Evolutionary conservation across 2,888 invertebrate species (phyloP).

Genomic region (Synergus umbraculus): DNA sequence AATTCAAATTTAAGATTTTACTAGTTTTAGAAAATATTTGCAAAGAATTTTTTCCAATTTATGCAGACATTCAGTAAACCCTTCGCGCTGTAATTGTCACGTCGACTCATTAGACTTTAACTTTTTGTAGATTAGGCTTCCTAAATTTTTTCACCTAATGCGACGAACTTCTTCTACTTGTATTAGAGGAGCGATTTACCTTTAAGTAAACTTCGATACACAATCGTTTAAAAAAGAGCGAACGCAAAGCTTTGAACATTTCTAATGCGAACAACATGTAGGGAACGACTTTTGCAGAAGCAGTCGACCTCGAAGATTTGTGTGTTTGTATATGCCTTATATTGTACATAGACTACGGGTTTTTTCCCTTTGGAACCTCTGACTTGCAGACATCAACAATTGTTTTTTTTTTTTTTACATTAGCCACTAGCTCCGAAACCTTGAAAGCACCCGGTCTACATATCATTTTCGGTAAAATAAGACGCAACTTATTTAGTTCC

Average conservation of each 20-base stretch:
- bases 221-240: conserved; percentile 23
- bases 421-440: conserved; percentile 7
- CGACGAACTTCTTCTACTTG: conserved; percentile 58
- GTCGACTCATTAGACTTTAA: conserved; percentile 2
- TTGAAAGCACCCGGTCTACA: conserved; percentile 17
- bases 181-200: conserved; percentile 54
- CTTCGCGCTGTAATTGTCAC: conserved; percentile 35
- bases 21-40: conserved; percentile 14
- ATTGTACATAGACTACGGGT: conserved; percentile 58
- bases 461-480: conserved; percentile 17
- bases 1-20: background rate
- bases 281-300: conserved; percentile 45
- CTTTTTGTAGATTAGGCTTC: conserved; percentile 44
- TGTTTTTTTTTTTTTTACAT: conserved; percentile 39
- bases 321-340: conserved; percentile 55
- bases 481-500: conserved; percentile 27
- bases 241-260: conserved; percentile 8
- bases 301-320: conserved; percentile 49
- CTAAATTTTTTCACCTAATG: conserved; percentile 48
- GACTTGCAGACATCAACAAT: conserved; percentile 42
- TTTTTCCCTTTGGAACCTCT: conserved; percentile 48
- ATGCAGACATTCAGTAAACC: conserved; percentile 34
- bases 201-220: conserved; percentile 45
- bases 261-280: conserved; percentile 1
- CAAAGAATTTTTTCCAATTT: conserved; percentile 44